Conservation (phyloP, 2,797 vertebrate species). For the Silurus aristotelis region DNA sequence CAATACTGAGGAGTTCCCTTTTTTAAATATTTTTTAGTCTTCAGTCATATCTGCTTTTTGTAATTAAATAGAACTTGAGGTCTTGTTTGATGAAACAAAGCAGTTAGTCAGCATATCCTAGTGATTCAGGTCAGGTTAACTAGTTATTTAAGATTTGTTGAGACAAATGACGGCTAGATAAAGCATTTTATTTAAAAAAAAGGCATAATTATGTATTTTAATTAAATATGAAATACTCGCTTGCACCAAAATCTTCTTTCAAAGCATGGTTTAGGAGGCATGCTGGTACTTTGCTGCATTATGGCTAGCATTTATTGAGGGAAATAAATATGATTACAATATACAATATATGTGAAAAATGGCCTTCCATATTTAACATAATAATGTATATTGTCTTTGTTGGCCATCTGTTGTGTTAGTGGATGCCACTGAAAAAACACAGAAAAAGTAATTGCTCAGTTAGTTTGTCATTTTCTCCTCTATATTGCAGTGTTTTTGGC, state of each 20-base stretch:
- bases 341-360: not conserved
- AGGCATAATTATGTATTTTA: not conserved
- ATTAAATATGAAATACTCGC: not conserved
- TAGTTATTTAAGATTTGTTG: not conserved
- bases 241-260: not conserved
- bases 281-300: not conserved
- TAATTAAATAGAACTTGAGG: not conserved
- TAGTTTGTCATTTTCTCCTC: conserved; percentile 44
- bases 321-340: not conserved
- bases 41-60: not conserved
- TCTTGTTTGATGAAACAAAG: not conserved
- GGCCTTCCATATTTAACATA: not conserved
- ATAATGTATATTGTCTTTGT: not conserved
- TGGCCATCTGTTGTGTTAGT: conserved; percentile 39
- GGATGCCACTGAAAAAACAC: conserved; percentile 20
- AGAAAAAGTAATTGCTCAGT: conserved; percentile 38
- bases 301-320: not conserved
- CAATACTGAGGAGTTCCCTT: not conserved
- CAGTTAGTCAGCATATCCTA: not conserved
- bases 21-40: not conserved
- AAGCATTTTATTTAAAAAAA: not conserved
- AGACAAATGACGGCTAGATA: not conserved
- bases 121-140: not conserved
- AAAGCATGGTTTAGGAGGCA: not conserved
- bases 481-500: conserved; percentile 60